phyloP scores from a whole-genome alignment of 2,888 invertebrate genomes.

The Rhogogaster chlorosoma region DNA sequence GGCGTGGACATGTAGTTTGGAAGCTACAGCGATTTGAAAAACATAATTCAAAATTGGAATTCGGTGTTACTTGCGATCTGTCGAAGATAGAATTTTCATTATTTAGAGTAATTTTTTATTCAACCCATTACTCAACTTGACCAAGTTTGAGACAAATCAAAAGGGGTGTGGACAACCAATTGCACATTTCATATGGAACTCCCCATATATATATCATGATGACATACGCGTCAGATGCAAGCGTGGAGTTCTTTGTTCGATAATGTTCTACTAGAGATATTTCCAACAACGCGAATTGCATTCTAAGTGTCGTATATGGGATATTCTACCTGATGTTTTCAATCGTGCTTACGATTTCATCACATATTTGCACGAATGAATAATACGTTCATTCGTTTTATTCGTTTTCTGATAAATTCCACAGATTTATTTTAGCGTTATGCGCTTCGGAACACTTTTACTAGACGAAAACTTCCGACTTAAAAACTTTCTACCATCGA shows the following conservation, averaged over 20 bases:
- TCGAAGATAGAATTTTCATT: no score
- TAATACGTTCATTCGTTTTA: neutral
- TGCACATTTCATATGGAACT: no score
- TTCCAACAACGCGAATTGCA: neutral
- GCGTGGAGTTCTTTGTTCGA: neutral
- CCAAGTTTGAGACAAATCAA: no score
- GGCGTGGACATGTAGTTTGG: no score
- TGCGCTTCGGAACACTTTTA: neutral
- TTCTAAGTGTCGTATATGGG: neutral
- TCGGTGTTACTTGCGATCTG: no score
- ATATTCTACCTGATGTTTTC: neutral
- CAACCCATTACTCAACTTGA: no score
- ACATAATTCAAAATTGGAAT: no score
- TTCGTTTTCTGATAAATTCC: neutral
- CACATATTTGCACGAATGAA: neutral
- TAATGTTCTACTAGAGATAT: neutral
- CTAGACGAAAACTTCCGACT: neutral
- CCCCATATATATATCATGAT: neutral
- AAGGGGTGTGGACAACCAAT: no score
- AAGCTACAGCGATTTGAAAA: no score
- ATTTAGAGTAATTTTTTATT: no score
- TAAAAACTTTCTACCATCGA: neutral
- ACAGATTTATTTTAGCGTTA: neutral
- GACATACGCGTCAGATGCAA: neutral
- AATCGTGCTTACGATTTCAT: neutral